phyloP scores from a whole-genome alignment of 2,797 vertebrate genomes.

The Basileuterus tristriatus region DNA sequence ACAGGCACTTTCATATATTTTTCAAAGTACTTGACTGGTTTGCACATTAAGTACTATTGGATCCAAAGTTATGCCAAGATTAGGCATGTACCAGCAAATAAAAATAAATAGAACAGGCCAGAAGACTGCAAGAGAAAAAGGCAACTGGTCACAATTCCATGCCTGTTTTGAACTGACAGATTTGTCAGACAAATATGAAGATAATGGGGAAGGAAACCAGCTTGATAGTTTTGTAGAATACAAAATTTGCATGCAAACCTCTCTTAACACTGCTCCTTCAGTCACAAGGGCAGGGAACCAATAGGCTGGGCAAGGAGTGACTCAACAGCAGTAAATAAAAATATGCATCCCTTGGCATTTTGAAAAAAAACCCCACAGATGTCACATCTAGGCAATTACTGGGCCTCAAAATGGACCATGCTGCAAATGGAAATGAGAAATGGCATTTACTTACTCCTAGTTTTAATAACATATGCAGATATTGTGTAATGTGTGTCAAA shows the following conservation, averaged over 20 bases:
- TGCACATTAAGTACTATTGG: background rate
- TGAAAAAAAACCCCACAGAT: background rate
- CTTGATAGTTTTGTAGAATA: background rate
- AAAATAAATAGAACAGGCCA: background rate
- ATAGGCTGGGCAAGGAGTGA: background rate
- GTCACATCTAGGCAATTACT: constrained; percentile 3
- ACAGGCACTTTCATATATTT: background rate
- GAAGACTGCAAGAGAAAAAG: background rate
- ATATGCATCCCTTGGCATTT: constrained; percentile 64
- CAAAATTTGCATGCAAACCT: background rate
- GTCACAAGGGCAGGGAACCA: background rate
- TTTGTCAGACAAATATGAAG: background rate
- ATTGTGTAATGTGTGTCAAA: constrained; percentile 50
- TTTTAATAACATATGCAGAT: constrained; percentile 32
- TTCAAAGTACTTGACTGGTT: background rate
- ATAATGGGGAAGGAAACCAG: background rate
- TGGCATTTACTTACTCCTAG: constrained; percentile 64
- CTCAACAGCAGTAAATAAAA: constrained; percentile 33
- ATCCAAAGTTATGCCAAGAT: background rate
- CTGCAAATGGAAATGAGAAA: constrained; percentile 47
- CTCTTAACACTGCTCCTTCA: background rate
- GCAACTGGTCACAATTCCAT: background rate
- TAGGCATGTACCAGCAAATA: background rate
- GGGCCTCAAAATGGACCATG: background rate
- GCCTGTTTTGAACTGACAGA: background rate